Conservation (phyloP, 2,888 invertebrate species). For the Eupithecia subfuscata region DNA sequence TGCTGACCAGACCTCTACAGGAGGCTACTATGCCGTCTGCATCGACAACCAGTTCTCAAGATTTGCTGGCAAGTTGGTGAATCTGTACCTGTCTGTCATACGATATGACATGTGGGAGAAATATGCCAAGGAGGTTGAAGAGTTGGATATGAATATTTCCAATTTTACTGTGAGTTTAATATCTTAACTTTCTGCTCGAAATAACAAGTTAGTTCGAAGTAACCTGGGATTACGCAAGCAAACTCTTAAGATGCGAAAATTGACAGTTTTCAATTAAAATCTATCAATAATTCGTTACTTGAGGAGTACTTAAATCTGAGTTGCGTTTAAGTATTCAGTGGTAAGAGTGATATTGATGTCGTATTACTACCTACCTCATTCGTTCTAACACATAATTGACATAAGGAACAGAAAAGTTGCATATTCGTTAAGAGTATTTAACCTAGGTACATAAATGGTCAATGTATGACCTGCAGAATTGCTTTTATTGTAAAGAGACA, state of each 20-base stretch:
- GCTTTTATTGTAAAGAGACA: no score
- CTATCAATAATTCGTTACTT: no score
- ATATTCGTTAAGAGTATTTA: not conserved
- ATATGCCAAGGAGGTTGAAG: conserved; percentile 94
- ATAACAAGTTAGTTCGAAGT: no score
- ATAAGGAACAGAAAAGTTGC: not conserved
- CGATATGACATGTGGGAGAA: conserved; percentile 97
- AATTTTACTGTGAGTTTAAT: conserved; percentile 92
- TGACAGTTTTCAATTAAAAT: no score
- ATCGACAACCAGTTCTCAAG: conserved; percentile 97
- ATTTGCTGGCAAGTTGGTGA: conserved; percentile 95
- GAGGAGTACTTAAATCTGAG: no score
- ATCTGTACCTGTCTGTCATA: conserved; percentile 95
- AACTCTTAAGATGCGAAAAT: no score
- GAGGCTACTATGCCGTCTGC: conserved; percentile 95
- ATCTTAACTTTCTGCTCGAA: not conserved
- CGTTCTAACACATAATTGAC: no score
- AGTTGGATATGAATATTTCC: conserved; percentile 92
- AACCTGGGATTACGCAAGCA: no score
- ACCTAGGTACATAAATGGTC: not conserved
- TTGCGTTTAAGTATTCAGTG: no score
- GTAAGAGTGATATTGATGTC: no score
- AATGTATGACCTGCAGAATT: not conserved
- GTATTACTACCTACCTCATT: no score
- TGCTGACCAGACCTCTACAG: conserved; percentile 91